These are phyloP conservation scores for Lamellibrachia satsuma DNA, from an alignment of 2,888 invertebrate genomes.

Conservation along the genomic window DNA sequence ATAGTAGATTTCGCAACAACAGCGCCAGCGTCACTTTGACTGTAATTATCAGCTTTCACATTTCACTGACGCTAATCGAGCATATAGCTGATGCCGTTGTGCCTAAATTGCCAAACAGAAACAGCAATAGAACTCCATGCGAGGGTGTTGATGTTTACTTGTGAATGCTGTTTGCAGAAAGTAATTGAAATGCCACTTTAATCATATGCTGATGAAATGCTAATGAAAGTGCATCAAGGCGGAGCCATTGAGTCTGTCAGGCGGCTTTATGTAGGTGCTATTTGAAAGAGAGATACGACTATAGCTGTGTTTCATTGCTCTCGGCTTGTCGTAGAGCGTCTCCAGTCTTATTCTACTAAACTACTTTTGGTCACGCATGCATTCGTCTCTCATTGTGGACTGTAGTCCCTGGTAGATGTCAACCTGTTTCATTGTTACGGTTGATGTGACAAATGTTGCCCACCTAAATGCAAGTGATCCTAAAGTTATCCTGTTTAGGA, in stretches of 20 bases:
- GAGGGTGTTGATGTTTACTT: not conserved
- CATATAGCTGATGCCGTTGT: not conserved
- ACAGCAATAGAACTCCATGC: not conserved
- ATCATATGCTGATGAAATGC: constrained; percentile 6
- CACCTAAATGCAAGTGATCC: too few species aligned
- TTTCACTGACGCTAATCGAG: constrained; percentile 2
- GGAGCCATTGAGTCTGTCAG: not conserved
- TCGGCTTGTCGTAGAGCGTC: not conserved
- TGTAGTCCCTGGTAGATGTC: not conserved
- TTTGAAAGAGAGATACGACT: not conserved
- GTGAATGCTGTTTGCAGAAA: constrained; percentile 8
- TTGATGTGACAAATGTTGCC: too few species aligned
- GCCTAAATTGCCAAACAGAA: not conserved
- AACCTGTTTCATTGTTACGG: too few species aligned
- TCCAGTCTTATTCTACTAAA: not conserved
- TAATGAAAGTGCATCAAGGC: constrained; percentile 7
- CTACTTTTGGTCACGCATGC: not conserved
- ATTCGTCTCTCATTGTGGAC: not conserved
- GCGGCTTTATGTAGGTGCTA: not conserved
- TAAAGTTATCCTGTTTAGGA: too few species aligned
- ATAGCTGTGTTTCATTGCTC: not conserved
- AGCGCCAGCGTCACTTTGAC: not conserved
- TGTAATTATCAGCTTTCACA: not conserved
- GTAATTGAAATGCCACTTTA: constrained; percentile 6
- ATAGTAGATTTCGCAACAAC: not conserved